Evolutionary conservation across 2,888 invertebrate species (phyloP).

Genomic region (Caenorhabditis afra): DNA sequence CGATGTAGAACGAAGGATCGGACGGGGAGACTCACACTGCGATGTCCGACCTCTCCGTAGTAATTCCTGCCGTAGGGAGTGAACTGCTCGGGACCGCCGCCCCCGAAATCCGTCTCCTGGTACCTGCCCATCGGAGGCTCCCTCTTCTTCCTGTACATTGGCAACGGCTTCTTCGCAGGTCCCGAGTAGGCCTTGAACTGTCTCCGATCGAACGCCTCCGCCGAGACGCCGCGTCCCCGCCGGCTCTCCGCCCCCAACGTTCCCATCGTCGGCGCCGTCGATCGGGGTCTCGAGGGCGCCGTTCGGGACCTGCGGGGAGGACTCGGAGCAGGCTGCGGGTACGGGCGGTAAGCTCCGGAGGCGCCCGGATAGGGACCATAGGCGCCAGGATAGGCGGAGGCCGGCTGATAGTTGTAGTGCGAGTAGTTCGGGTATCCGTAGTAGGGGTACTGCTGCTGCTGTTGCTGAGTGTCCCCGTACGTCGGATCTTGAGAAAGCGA

Average conservation of each 20-base stretch:
- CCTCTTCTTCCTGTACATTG: slow-evolving; percentile 72
- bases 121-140: slow-evolving; percentile 60
- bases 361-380: slow-evolving; percentile 68
- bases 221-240: slow-evolving; percentile 67
- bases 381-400: slow-evolving; percentile 64
- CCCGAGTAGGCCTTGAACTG: slow-evolving; percentile 50
- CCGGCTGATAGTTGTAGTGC: slow-evolving; percentile 59
- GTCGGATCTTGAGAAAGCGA: slow-evolving; percentile 42
- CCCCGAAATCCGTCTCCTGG: slow-evolving; percentile 72
- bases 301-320: slow-evolving; percentile 73
- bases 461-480: slow-evolving; percentile 52
- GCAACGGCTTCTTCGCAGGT: slow-evolving; percentile 56
- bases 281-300: slow-evolving; percentile 69
- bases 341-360: slow-evolving; percentile 70
- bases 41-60: slow-evolving; percentile 49
- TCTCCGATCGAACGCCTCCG: slow-evolving; percentile 62
- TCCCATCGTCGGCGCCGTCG: slow-evolving; percentile 57
- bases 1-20: no score
- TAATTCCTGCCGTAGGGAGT: slow-evolving; percentile 53
- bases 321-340: slow-evolving; percentile 72
- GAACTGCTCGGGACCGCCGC: slow-evolving; percentile 30
- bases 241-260: slow-evolving; percentile 52
- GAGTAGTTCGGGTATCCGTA: slow-evolving; percentile 56
- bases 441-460: slow-evolving; percentile 56
- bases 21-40: slow-evolving; percentile 25